phyloP scores from a whole-genome alignment of 2,113 vertebrate genomes.

The Ctenodactylus gundi region DNA sequence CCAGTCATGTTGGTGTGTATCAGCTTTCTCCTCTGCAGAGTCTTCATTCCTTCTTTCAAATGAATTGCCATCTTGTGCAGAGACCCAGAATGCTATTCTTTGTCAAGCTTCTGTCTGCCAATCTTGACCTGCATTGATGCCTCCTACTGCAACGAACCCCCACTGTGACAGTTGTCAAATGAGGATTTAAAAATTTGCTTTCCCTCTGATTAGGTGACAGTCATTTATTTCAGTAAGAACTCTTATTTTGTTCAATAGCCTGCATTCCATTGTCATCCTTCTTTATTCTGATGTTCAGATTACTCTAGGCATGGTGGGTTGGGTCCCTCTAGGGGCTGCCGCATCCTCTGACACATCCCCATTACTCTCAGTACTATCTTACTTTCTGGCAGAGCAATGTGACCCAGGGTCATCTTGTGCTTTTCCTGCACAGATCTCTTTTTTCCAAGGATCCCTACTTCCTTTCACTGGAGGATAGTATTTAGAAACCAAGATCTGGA shows the following conservation, averaged over 20 bases:
- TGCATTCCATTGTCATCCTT: neutral
- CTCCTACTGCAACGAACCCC: neutral
- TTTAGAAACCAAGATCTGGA: constrained; percentile 31
- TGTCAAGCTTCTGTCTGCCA: neutral
- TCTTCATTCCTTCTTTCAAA: neutral
- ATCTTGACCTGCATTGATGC: neutral
- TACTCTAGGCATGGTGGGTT: neutral
- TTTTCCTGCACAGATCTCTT: neutral
- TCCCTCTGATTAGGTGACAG: neutral
- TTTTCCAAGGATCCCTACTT: neutral
- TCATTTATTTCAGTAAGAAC: neutral
- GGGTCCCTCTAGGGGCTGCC: neutral
- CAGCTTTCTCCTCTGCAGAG: neutral
- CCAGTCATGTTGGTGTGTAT: neutral
- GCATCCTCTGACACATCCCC: neutral
- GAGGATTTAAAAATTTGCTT: neutral
- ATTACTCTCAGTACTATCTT: neutral
- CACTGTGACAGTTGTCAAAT: neutral
- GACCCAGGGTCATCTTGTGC: neutral
- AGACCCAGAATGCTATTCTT: neutral
- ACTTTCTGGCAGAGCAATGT: neutral
- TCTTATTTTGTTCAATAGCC: neutral
- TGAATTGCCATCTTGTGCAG: neutral
- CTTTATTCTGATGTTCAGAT: neutral
- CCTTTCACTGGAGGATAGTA: neutral